Conservation (phyloP, 2,888 invertebrate genomes). For the Lampropteryx suffumata region DNA sequence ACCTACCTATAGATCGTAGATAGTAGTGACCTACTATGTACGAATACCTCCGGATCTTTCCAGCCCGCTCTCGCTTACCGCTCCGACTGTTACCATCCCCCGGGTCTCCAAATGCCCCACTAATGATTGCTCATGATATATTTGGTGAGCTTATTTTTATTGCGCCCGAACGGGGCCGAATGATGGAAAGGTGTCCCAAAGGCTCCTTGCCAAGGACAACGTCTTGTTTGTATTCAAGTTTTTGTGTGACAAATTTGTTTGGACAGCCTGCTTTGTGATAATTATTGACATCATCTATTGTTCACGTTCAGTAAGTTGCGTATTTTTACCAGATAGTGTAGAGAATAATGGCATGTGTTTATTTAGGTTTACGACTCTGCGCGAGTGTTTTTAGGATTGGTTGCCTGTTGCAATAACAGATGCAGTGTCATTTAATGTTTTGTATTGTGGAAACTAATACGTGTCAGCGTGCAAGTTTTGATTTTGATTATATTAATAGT, state of each 20-base stretch:
- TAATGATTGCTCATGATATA: constrained; percentile 79
- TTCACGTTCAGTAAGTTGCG: background rate
- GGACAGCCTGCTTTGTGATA: constrained; percentile 19
- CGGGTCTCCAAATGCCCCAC: constrained; percentile 48
- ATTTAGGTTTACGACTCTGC: too few species aligned
- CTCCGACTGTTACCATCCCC: constrained; percentile 32
- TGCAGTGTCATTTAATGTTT: too few species aligned
- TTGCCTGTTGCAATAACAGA: too few species aligned
- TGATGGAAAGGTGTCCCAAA: constrained; percentile 53
- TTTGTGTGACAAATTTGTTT: constrained; percentile 16
- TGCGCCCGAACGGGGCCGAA: constrained; percentile 54
- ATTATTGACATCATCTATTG: constrained; percentile 9
- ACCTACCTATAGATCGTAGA: too few species aligned
- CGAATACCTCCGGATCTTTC: too few species aligned
- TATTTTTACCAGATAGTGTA: too few species aligned
- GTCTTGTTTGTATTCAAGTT: constrained; percentile 34
- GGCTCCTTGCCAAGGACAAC: constrained; percentile 8
- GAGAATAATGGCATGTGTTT: too few species aligned
- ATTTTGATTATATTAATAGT: too few species aligned
- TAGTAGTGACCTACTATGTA: too few species aligned
- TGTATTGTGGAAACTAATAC: too few species aligned
- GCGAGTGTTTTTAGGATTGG: too few species aligned
- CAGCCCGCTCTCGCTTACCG: constrained; percentile 12
- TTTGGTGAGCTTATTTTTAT: constrained; percentile 71
- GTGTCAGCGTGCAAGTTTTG: too few species aligned